Base-by-base conservation (phyloP, 2,888 invertebrate genomes). In the Tachina lurida region DNA sequence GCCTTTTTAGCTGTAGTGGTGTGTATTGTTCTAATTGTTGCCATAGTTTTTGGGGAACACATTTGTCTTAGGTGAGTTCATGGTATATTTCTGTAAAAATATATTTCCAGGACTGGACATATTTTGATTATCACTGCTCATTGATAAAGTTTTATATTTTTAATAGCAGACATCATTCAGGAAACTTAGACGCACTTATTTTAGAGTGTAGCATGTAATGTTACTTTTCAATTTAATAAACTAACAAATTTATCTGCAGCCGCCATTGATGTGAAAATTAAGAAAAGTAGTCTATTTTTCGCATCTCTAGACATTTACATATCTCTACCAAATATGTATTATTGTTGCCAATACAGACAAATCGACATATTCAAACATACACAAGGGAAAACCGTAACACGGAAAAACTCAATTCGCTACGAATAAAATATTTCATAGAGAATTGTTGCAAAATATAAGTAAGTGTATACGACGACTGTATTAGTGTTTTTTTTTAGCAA, bases 401-500 rank as follows among this genome's bases (percentile, higher is more conserved):
- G 12, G 9, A 70, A 67, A 49, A 73, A 17, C 10, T 39, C n/a
- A 68, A 62, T 67, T 49, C 65, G 13, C 7, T 10, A 54, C 13
- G 13, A 70, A 70, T 49, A 67, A 71, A 65, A 52, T 65, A 65
- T 52, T 65, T 71, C 41, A 74, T 52, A 43, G 52, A 81, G 67
- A 74, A 74, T 58, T 81, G 74, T 60, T 41, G 67, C 49, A 74
- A 79, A 31, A 79, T 71, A 19, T 49, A 56, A 13, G 56, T 62
- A 68, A 54, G 10, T 41, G 19, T n/a, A n/a, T 52, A 56, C 56
- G 47, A 67, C 15, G 47, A 67, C 12, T 80, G 76, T 73, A 73
- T 77, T 63, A 82, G 82, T 76, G 67, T 79, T 82, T 31, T 82
- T 79, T 82, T 31, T 82, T 60, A 79, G 79, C 83, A 86, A 31